Evolutionary conservation across 1,140 invertebrate genomes (phyloP), one percentile per base, ranked within the genome.

Genomic region (Scylla paramamosain): DNA sequence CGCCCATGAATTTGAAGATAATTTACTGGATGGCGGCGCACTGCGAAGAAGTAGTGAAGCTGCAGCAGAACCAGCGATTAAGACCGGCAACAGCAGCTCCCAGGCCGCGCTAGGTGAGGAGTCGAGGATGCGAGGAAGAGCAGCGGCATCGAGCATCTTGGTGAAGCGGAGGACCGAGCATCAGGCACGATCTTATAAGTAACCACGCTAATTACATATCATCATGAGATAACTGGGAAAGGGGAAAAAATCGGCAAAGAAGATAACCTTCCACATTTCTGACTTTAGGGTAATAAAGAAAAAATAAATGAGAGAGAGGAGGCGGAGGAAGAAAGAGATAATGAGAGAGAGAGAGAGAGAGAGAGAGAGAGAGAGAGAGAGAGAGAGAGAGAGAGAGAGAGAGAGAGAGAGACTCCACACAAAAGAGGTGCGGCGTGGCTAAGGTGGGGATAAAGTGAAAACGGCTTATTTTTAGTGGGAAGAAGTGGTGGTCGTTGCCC

Each of bases 151-250:
- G n/a, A 77, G 87, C 45, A n/a, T 91, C 46, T 28, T 16, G 48
- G 89, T 48, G 89, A 28, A 45, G 28, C 10, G 12, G 89, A 28
- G 20, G 59, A 31, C 16, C 46, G 16, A 32, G 89, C 20, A 29
- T 91, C 31, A 28, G 59, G 31, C 89, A 59, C n/a, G 48, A 59
- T 59, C n/a, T 91, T 59, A 59, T 91, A 91, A 59, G 46, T 91
- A 77, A 31, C 31, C 29, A 77, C 59, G 12, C 59, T 77, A 91
- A 91, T 91, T 91, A 91, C 89, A 91, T 91, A 91, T 31, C 89
- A 91, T 91, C 59, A 91, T 59, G 28, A 91, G 59, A 39, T 59
- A 91, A 91, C 89, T 46, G 88, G 28, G 88, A 45, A 89, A n/a
- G 39, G 59, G n/a, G 14, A 29, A 67, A 59, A 91, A 91, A 46